phyloP scores from a whole-genome alignment of 2,113 vertebrate genomes.

The Aptenodytes forsteri region DNA sequence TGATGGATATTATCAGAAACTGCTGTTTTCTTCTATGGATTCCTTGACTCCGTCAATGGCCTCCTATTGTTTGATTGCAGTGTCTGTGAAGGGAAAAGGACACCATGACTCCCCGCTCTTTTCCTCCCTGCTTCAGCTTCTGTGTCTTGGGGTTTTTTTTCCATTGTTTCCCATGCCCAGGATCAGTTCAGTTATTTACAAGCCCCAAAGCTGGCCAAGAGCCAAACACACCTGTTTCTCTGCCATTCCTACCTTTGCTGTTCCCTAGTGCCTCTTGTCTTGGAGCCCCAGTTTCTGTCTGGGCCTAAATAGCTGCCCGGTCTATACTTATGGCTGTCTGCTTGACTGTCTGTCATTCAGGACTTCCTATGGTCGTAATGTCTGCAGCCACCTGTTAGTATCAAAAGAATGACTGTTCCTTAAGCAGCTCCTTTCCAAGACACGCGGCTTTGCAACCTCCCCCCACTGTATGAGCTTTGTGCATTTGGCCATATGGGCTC shows the following conservation, averaged over 20 bases:
- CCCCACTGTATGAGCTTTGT: background rate
- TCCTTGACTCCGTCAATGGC: background rate
- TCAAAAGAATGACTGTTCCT: background rate
- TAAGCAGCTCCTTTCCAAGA: background rate
- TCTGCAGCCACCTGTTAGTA: background rate
- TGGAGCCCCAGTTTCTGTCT: background rate
- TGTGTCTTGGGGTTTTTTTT: background rate
- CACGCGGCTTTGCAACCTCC: rapidly evolving
- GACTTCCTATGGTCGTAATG: background rate
- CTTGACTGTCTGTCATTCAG: background rate
- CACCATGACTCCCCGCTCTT: background rate
- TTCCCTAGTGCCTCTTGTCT: background rate
- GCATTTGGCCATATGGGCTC: background rate
- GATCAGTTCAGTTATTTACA: background rate
- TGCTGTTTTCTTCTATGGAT: background rate
- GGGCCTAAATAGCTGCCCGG: background rate
- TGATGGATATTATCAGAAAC: background rate
- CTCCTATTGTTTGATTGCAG: background rate
- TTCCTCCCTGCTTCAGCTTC: background rate
- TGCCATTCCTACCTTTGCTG: background rate
- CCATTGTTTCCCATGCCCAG: background rate
- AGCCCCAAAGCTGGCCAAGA: background rate
- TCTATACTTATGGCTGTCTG: background rate
- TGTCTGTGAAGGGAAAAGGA: background rate
- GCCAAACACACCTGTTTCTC: background rate